These are phyloP conservation scores for Bombus terrestris DNA, from an alignment of 1,140 invertebrate genomes.

Conservation along the genomic window DNA sequence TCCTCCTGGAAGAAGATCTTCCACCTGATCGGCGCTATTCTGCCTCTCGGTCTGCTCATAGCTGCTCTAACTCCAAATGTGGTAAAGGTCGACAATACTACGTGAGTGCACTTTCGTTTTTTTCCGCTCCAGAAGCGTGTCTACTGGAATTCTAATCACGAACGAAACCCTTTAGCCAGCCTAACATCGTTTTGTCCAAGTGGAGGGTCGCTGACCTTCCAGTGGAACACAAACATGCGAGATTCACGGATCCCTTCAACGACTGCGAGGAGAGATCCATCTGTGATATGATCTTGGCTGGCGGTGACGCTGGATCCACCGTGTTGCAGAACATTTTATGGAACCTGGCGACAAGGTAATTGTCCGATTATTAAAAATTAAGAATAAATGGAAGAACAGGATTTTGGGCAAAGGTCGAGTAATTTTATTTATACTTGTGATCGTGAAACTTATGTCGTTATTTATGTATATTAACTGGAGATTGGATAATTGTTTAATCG, in stretches of 20 bases:
- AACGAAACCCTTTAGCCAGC: constrained; percentile 60
- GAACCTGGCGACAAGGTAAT: constrained; percentile 75
- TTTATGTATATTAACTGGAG: background rate
- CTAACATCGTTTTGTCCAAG: constrained; percentile 75
- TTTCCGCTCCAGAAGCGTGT: background rate
- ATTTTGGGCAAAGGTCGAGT: too few relatives aligned
- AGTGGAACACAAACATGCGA: constrained; percentile 71
- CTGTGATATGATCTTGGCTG: constrained; percentile 74
- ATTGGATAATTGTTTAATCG: too few relatives aligned
- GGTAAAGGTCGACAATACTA: constrained; percentile 70
- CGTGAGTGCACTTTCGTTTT: constrained; percentile 67
- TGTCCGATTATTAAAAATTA: background rate
- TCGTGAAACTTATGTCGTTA: too few relatives aligned
- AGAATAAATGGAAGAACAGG: too few relatives aligned
- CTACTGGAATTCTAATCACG: background rate
- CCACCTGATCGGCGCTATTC: constrained; percentile 76
- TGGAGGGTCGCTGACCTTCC: constrained; percentile 72
- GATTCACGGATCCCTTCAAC: background rate
- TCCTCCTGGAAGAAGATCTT: constrained; percentile 79
- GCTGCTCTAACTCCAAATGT: constrained; percentile 77
- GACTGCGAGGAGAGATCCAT: constrained; percentile 75
- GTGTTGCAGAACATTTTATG: constrained; percentile 73
- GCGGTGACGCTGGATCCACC: constrained; percentile 65
- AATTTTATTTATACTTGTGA: background rate
- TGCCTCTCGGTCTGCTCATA: constrained; percentile 79